These are phyloP conservation scores for Macrostomum lignano DNA, from an alignment of 1,140 invertebrate species.

Conservation along the genomic window DNA sequence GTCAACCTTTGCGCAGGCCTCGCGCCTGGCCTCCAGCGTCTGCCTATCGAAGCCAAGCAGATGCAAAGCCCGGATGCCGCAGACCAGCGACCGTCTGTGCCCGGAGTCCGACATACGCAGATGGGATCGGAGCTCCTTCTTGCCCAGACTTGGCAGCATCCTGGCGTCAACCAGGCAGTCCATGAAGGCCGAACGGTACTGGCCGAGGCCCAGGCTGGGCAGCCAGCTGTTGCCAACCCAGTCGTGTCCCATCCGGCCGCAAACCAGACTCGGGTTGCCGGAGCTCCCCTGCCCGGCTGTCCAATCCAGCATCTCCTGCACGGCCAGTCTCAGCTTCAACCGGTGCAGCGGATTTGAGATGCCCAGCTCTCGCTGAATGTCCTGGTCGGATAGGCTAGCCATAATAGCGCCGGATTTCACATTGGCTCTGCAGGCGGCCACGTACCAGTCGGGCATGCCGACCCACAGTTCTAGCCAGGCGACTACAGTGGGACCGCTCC, in stretches of 20 bases:
- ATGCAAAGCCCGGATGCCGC: constrained; percentile 87
- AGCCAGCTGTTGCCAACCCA: constrained; percentile 99
- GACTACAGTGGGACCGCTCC: constrained; percentile 97
- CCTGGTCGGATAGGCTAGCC: constrained; percentile 90
- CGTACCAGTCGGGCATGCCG: constrained; percentile 99
- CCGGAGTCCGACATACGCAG: constrained; percentile 98
- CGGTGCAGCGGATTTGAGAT: constrained; percentile 90
- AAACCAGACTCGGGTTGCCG: constrained; percentile 32
- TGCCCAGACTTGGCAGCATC: constrained; percentile 96
- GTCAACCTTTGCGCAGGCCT: too few relatives aligned
- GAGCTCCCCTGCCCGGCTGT: constrained; percentile 48
- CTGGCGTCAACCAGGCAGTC: constrained; percentile 94
- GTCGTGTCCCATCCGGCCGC: constrained; percentile 99
- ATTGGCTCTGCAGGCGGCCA: constrained; percentile 88
- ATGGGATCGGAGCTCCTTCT: constrained; percentile 81
- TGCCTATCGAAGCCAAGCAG: constrained; percentile 84
- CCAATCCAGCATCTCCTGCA: constrained; percentile 94
- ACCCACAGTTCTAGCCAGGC: constrained; percentile 99
- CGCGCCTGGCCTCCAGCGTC: constrained; percentile 55
- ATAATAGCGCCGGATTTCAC: constrained; percentile 98
- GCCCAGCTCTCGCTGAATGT: constrained; percentile 96
- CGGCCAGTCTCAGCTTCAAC: constrained; percentile 76
- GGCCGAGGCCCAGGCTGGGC: constrained; percentile 64
- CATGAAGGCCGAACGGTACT: constrained; percentile 95
- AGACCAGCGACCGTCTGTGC: constrained; percentile 91